Evolutionary conservation across 2,113 vertebrate species (phyloP), one percentile per base, ranked within the genome.

Genomic region (Forbesichthys agassizii): DNA sequence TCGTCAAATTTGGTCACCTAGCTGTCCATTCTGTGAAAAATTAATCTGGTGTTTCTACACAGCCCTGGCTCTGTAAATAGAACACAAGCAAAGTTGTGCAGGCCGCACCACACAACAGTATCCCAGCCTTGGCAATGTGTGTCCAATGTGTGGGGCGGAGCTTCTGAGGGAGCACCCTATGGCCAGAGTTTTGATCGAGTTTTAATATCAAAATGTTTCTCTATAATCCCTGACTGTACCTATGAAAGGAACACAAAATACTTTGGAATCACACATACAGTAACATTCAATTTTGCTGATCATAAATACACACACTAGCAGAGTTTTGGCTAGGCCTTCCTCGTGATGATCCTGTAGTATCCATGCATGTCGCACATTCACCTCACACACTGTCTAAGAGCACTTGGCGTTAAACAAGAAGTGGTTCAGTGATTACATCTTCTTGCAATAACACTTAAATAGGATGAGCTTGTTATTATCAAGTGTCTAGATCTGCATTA

Each of bases 401-500:
- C 81, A 82, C 81, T 85, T 80, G 73, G 64, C 78, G 74, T 14
- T 68, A 60, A 57, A 69, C 77, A 71, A 47, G 69, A 51, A 59
- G 62, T 66, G 58, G 62, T 56, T 72, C 73, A 69, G 60, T 69
- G 83, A 85, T 80, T 80, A 81, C 83, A 78, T 82, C 77, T 77
- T 77, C 75, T 70, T n/a, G 75, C 77, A 80, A 69, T 16, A 46
- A 68, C 73, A 71, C 69, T 69, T 68, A 60, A 87, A 83, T 75
- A 68, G 64, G 74, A 86, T 61, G 65, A 33, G 73, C 18, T 53
- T 85, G 82, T 86, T 88, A 82, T 84, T 80, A 69, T 78, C 70
- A 67, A 76, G 80, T 70, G 82, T 83, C 82, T 78, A 74, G 57
- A 82, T 64, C 75, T 64, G 36, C 59, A 73, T 61, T 81, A 67